Base-by-base conservation (phyloP, 2,113 vertebrate genomes). In the Choloepus hoffmanni region DNA sequence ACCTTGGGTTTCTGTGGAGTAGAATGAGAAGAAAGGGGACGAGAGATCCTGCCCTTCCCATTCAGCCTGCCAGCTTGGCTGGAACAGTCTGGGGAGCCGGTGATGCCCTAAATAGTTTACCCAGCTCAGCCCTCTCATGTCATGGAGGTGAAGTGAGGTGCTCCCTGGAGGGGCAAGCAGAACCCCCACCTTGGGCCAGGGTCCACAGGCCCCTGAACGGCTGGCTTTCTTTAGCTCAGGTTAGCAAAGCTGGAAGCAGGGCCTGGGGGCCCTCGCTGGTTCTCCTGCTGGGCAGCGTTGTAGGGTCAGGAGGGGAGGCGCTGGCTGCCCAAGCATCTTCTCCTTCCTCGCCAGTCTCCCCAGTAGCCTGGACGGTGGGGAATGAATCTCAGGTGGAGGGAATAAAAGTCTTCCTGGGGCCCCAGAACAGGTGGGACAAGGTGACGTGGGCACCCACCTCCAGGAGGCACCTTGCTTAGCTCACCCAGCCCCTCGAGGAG, bases 361-460 rank as follows among this genome's bases (percentile, higher is more conserved):
- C 36, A 24, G 15, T 30, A 45, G 33, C 10, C 43, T 83, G n/a
- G 19, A 30, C 50, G 15, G 5, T 74, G 65, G 62, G 97, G 98
- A 98, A 97, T 97, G 43, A 97, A 85, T 95, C 74, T 98, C 96
- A 97, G 94, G 91, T 95, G 97, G 70, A 95, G 96, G 96, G 97
- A 98, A 98, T 98, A 70, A 97, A 95, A 94, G 72, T 85, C 94
- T 98, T 97, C 97, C 95, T 97, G 48, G 33, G 96, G 97, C 97
- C 90, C 78, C 76, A 85, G 97, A 97, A 95, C 95, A 96, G 95
- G 94, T 96, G 96, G 0, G 84, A 60, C 94, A 95, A 97, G 96
- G 86, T 90, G 97, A 95, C 88, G 43, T 45, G 63, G 48, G 16
- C 94, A 97, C 97, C 91, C 97, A 81, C 74, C 65, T 92, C 19